A percentile compares a stretch with the other conserved stretches of the same genome.
phyloP scores from a whole-genome alignment of 2,888 invertebrate genomes.

The Andricus quercusramuli region DNA sequence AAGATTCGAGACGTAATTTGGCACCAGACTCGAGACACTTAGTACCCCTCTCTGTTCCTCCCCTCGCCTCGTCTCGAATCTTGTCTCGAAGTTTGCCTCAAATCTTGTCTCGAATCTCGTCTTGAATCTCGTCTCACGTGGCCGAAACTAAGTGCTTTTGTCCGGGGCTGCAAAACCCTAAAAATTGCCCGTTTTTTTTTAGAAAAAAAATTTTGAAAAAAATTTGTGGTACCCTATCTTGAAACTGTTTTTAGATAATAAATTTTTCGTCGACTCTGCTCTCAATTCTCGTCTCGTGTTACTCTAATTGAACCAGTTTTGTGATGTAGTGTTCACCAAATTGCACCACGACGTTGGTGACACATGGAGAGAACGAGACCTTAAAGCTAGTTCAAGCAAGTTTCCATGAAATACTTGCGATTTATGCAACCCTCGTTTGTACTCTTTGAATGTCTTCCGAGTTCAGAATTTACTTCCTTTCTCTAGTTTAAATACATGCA shows the following conservation, averaged over 20 bases:
- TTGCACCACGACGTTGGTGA: constrained; percentile 19
- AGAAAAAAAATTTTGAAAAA: no score
- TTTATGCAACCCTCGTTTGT: constrained; percentile 29
- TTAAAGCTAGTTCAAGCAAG: constrained; percentile 24
- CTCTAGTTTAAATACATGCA: background rate
- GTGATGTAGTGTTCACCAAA: constrained; percentile 26
- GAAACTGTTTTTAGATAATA: background rate
- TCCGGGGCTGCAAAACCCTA: no score
- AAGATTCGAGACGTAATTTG: no score
- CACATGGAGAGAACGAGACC: constrained; percentile 25
- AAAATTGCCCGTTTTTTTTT: no score
- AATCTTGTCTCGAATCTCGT: no score
- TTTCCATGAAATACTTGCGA: constrained; percentile 18
- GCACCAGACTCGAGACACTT: no score
- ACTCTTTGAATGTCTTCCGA: constrained; percentile 25
- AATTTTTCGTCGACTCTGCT: background rate
- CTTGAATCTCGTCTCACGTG: no score
- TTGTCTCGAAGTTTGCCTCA: no score
- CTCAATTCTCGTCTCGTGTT: background rate
- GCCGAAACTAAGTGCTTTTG: no score
- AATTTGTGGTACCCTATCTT: no score
- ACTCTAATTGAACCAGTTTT: constrained; percentile 30
- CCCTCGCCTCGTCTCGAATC: no score
- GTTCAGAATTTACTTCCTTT: constrained; percentile 24
- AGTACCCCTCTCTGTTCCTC: no score